Evolutionary conservation across 2,797 vertebrate genomes (phyloP).

Genomic region (Notoglanidium macrostoma): DNA sequence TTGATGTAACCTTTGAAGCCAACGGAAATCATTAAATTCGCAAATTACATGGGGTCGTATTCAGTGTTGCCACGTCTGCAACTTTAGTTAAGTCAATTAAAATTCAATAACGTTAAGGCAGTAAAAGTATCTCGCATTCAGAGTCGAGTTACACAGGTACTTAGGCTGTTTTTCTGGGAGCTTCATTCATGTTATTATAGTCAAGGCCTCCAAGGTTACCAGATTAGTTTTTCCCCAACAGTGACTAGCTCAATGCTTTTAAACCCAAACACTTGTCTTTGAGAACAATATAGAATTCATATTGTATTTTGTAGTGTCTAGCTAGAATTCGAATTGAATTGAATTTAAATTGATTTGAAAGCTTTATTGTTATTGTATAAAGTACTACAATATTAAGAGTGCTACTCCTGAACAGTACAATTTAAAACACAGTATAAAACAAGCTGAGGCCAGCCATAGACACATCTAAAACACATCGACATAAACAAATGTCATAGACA

Average conservation of each 20-base stretch:
- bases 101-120: conserved; percentile 11
- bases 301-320: too few species aligned
- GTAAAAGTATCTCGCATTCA: neutral
- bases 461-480: too few species aligned
- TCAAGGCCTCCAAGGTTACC: neutral
- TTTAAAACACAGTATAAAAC: too few species aligned
- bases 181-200: neutral
- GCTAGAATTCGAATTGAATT: neutral
- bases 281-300: neutral
- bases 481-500: too few species aligned
- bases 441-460: too few species aligned
- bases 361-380: too few species aligned
- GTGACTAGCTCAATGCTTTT: neutral
- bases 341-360: too few species aligned
- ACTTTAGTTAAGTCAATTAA: conserved; percentile 36
- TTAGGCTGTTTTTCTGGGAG: neutral
- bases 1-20: conserved; percentile 37
- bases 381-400: too few species aligned
- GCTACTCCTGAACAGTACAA: too few species aligned
- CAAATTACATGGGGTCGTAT: conserved; percentile 18
- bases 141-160: neutral
- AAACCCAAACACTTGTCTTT: neutral
- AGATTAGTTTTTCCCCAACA: neutral
- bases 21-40: conserved; percentile 19
- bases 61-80: conserved; percentile 15